Evolutionary conservation across 2,113 vertebrate genomes (phyloP).

Genomic region (Cervus canadensis): DNA sequence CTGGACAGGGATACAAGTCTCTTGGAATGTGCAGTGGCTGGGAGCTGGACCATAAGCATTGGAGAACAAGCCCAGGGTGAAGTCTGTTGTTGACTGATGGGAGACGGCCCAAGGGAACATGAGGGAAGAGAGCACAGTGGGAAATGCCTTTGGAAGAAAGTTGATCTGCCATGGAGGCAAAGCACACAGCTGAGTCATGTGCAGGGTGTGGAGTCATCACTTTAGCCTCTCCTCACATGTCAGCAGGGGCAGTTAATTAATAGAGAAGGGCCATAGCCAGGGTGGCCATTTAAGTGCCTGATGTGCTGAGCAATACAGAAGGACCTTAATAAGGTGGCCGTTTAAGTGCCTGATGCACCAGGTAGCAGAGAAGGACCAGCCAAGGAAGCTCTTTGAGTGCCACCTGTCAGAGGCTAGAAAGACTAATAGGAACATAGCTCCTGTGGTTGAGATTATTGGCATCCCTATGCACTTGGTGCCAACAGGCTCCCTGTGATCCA

Average conservation of each 20-base stretch:
- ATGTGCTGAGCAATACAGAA: background rate
- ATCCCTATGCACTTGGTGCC: background rate
- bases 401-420: background rate
- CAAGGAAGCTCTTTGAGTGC: background rate
- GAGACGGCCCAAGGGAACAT: background rate
- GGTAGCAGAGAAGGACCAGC: background rate
- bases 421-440: background rate
- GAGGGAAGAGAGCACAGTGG: background rate
- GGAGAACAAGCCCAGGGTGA: background rate
- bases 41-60: background rate
- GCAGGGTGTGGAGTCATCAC: background rate
- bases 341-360: background rate
- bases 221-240: background rate
- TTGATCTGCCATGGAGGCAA: background rate
- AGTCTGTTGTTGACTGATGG: background rate
- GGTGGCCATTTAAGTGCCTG: background rate
- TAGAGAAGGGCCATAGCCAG: background rate
- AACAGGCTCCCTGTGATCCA: background rate
- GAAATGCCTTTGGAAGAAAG: background rate
- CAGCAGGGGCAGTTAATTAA: background rate
- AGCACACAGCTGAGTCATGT: background rate
- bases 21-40: background rate
- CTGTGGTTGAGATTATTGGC: background rate
- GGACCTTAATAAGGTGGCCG: background rate
- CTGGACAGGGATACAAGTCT: background rate